Base-by-base conservation (phyloP, 2,797 vertebrate species). In the Anabas testudineus region DNA sequence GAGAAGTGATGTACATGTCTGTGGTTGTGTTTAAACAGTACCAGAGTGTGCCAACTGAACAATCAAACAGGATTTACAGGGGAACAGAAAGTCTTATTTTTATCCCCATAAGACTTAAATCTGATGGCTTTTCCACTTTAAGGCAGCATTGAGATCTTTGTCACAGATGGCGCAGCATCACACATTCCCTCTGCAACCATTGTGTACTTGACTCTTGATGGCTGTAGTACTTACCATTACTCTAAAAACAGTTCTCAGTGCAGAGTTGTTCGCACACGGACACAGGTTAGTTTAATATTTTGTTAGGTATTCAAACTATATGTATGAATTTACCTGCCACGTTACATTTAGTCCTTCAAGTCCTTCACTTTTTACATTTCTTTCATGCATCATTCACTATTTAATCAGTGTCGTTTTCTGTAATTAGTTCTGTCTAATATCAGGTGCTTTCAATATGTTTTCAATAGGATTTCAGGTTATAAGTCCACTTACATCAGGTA, bases 11-110 rank as follows among this genome's bases (percentile, higher is more conserved):
- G 69, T 52, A 49, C 56, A 61, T 34, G 32, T 53, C 49, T 71
- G 42, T 65, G 67, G 32, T 71, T 73, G 65, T 76, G 64, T 87
- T 88, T 74, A 81, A 85, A 82, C 63, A 52, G 70, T 21, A 72
- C 22, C 80, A 56, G 36, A 64, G 48, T 65, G 74, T 84, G 70
- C 76, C 78, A 80, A 61, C 63, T 74, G 66, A 70, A 56, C 76
- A 72, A 71, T 79, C 57, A 62, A n/a, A n/a, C 41, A 81, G 75
- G 80, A 81, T 85, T 81, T 84, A 71, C 73, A 68, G 66, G 34
- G 55, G 74, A 86, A 84, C 74, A 78, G 19, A 84, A 66, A 85
- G 80, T 76, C 67, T 77, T 9, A 39, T 58, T 77, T 85, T 80
- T 74, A 67, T 77, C 69, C 74, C 43, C 43, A 34, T 8, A 66